A percentile compares a stretch with the other conserved stretches of the same genome.
phyloP scores from a whole-genome alignment of 1,140 invertebrate genomes.

The Sminthurides bifidus region DNA sequence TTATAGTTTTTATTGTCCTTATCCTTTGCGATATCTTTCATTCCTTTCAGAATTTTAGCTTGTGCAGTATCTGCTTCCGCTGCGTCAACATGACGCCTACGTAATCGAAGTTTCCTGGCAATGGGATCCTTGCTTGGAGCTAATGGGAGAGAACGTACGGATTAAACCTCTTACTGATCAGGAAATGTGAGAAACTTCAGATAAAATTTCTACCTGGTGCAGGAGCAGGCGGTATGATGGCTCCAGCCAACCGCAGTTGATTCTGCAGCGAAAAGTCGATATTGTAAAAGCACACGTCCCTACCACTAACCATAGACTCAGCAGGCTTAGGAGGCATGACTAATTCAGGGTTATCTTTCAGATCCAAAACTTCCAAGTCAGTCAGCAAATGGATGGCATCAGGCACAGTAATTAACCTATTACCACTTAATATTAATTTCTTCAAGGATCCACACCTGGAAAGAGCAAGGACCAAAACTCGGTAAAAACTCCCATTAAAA shows the following conservation, averaged over 20 bases:
- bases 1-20: slow-evolving; percentile 54
- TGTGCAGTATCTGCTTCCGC: slow-evolving; percentile 80
- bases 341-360: slow-evolving; percentile 87
- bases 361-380: slow-evolving; percentile 76
- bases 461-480: slow-evolving; percentile 12
- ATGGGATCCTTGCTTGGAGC: slow-evolving; percentile 67
- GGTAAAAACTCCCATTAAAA: not conserved
- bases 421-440: slow-evolving; percentile 83
- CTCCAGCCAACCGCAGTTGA: slow-evolving; percentile 83
- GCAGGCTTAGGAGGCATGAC: slow-evolving; percentile 95
- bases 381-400: slow-evolving; percentile 93
- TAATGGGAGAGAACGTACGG: slow-evolving; percentile 27
- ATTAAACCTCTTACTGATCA: slow-evolving; percentile 2
- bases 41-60: slow-evolving; percentile 89
- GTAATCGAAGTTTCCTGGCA: slow-evolving; percentile 76
- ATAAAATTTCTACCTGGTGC: slow-evolving; percentile 35
- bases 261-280: slow-evolving; percentile 97
- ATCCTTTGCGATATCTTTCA: slow-evolving; percentile 94
- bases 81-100: slow-evolving; percentile 54
- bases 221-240: slow-evolving; percentile 46
- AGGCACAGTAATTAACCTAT: slow-evolving; percentile 88
- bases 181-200: not conserved
- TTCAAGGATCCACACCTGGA: slow-evolving; percentile 88
- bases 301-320: slow-evolving; percentile 55
- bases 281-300: slow-evolving; percentile 92